Percentiles rank a stretch among this genome's conserved stretches.
Evolutionary conservation across 1,140 invertebrate genomes (phyloP).

Genomic region (Pinna nobilis): DNA sequence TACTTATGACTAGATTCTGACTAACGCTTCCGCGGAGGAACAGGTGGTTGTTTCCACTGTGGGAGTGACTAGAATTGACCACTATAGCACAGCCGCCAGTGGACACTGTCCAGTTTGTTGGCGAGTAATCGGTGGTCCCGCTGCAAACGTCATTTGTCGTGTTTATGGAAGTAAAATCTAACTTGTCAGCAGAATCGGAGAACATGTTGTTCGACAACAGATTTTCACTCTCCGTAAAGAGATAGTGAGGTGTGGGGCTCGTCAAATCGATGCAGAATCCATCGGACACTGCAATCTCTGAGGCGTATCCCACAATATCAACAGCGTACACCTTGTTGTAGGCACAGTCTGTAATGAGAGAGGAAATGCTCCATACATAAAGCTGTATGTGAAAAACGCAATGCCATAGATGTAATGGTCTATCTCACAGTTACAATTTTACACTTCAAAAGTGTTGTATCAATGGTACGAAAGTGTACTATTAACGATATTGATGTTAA

Average conservation of each 20-base stretch:
- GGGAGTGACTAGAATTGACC: conserved; percentile 17
- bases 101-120: conserved; percentile 13
- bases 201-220: conserved; percentile 50
- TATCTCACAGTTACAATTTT: no score
- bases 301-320: conserved; percentile 9
- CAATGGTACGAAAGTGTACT: no score
- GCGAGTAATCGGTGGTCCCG: neutral
- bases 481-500: no score
- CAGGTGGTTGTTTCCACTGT: conserved; percentile 15
- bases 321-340: conserved; percentile 28
- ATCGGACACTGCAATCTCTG: conserved; percentile 17
- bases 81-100: conserved; percentile 17
- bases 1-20: conserved; percentile 17
- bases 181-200: neutral
- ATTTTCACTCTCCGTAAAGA: conserved; percentile 31
- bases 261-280: conserved; percentile 6
- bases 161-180: conserved; percentile 17
- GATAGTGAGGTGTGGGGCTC: conserved; percentile 5
- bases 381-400: conserved; percentile 2
- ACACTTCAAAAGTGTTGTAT: no score
- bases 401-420: no score
- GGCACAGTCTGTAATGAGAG: neutral
- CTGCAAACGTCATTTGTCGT: conserved; percentile 9
- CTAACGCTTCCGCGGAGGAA: conserved; percentile 27
- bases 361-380: neutral